phyloP scores from a whole-genome alignment of 1,140 invertebrate species.

The Drosophila nebulosa region DNA sequence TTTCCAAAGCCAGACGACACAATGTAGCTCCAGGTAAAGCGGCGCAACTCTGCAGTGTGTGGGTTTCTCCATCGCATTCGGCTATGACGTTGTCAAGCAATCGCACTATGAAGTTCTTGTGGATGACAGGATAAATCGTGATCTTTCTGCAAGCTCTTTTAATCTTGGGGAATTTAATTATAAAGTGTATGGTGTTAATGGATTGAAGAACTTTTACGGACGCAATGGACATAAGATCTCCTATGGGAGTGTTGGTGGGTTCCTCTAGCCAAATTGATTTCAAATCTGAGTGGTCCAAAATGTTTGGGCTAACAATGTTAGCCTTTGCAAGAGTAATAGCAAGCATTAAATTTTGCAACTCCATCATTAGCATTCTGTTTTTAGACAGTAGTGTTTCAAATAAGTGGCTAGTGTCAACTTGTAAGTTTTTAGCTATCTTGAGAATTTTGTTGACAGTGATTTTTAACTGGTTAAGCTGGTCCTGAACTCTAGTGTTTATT shows the following conservation, averaged over 20 bases:
- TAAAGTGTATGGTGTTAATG: constrained; percentile 7
- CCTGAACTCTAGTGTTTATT: constrained; percentile 1
- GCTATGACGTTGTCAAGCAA: constrained; percentile 19
- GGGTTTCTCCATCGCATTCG: neutral
- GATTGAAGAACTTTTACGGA: constrained; percentile 22
- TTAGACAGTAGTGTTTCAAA: constrained; percentile 16
- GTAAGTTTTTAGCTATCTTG: neutral
- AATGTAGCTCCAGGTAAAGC: constrained; percentile 1
- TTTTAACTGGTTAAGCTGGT: constrained; percentile 9
- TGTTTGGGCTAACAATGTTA: constrained; percentile 20
- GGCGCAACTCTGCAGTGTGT: neutral
- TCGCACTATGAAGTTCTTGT: neutral
- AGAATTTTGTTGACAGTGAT: neutral
- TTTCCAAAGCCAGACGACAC: neutral
- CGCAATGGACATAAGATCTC: constrained; percentile 18
- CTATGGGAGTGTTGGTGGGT: constrained; percentile 22
- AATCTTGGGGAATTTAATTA: constrained; percentile 17
- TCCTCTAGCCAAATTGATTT: constrained; percentile 31
- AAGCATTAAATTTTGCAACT: constrained; percentile 30
- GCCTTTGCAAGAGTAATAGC: constrained; percentile 17
- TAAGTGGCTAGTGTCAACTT: constrained; percentile 11
- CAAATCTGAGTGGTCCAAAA: constrained; percentile 20
- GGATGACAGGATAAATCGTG: constrained; percentile 2
- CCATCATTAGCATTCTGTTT: constrained; percentile 26
- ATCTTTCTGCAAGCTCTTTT: constrained; percentile 19